These are phyloP conservation scores for Gymnoscopelus braueri DNA, from an alignment of 2,797 vertebrate species.

Conservation along the genomic window DNA sequence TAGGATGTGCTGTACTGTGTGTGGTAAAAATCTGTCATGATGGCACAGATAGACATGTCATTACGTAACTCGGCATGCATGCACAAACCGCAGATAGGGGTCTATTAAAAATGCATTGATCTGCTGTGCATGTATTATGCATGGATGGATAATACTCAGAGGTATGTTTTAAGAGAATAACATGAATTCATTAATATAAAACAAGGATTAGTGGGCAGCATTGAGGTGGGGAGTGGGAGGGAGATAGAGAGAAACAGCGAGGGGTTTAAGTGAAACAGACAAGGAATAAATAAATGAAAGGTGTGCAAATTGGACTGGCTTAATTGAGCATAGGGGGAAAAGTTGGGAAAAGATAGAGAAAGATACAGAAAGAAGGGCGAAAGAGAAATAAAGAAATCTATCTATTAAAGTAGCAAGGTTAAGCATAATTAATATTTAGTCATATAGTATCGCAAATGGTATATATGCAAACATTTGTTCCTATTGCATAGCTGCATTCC, in stretches of 20 bases:
- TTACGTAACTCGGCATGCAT: conserved; percentile 21
- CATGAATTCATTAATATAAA: conserved; percentile 22
- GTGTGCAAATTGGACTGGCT: no score
- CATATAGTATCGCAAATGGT: no score
- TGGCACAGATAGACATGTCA: neutral
- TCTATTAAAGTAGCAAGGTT: no score
- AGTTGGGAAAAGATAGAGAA: conserved; percentile 38
- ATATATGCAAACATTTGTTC: no score
- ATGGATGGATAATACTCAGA: conserved; percentile 15
- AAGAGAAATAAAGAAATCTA: neutral
- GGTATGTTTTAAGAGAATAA: conserved; percentile 15
- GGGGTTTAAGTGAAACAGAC: neutral
- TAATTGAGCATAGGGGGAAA: neutral
- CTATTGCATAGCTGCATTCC: no score
- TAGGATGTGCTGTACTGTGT: neutral
- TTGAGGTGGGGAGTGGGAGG: neutral
- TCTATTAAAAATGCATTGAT: conserved; percentile 23
- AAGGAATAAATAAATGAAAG: conserved; percentile 1
- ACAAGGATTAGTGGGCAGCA: neutral
- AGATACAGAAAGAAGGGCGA: conserved; percentile 18
- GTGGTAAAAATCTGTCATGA: neutral
- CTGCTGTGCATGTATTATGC: conserved; percentile 16
- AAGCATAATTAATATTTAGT: no score
- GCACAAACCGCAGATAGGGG: neutral
- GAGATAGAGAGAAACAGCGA: neutral